A percentile compares a stretch with the other conserved stretches of the same genome.
phyloP scores from a whole-genome alignment of 2,797 vertebrate species.

The Gallinago nigripennis region DNA sequence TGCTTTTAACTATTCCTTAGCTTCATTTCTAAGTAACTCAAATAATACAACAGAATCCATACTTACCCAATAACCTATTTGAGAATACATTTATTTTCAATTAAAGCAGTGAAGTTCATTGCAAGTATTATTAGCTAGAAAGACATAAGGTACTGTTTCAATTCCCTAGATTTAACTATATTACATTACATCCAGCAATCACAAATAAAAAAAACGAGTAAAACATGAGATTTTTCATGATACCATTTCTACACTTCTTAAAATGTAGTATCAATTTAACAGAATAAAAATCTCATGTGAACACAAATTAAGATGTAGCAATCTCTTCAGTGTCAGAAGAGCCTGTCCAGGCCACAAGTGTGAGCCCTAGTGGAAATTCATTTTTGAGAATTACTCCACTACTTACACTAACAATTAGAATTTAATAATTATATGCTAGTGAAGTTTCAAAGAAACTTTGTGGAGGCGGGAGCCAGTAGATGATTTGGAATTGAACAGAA shows the following conservation, averaged over 20 bases:
- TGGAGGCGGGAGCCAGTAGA: background rate
- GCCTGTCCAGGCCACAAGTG: rapidly evolving
- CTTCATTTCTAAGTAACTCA: background rate
- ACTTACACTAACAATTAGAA: background rate
- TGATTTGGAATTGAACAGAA: background rate
- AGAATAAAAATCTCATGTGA: background rate
- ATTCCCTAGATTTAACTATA: background rate
- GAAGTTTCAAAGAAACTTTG: background rate
- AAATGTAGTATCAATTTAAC: background rate
- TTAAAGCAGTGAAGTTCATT: background rate
- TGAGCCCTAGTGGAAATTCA: background rate
- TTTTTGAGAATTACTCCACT: background rate
- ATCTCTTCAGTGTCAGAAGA: background rate
- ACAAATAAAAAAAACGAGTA: background rate
- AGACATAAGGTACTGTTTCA: background rate
- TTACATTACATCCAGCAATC: background rate
- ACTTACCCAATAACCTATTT: background rate
- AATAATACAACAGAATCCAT: background rate
- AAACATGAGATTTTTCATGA: background rate
- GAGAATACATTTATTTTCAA: background rate
- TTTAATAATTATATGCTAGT: background rate
- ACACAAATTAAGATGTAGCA: background rate
- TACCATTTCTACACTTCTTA: background rate
- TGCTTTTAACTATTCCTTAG: background rate
- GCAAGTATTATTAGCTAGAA: background rate